Conservation (phyloP, 2,888 invertebrate species). For the Ectemnius lituratus region DNA sequence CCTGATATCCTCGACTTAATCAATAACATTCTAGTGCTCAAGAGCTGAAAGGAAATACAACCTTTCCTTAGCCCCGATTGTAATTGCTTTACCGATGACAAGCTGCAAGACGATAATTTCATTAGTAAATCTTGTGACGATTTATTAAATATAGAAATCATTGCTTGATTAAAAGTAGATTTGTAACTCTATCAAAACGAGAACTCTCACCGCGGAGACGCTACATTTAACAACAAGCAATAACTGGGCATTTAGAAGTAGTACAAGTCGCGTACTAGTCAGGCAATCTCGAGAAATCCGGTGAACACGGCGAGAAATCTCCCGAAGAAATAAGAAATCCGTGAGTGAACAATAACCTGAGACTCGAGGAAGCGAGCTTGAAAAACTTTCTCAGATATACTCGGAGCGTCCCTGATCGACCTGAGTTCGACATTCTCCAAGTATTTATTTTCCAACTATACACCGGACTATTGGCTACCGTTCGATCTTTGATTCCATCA, state of each 20-base stretch:
- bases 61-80: too few species aligned
- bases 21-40: too few species aligned
- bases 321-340: not conserved
- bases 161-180: too few species aligned
- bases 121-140: too few species aligned
- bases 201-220: too few species aligned
- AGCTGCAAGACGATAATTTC: too few species aligned
- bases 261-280: not conserved
- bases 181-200: too few species aligned
- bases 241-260: not conserved
- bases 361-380: constrained; percentile 32
- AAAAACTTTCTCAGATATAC: constrained; percentile 32
- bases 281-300: not conserved
- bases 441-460: constrained; percentile 25
- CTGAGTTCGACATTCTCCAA: constrained; percentile 26
- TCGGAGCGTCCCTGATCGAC: constrained; percentile 33
- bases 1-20: too few species aligned
- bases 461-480: too few species aligned
- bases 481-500: constrained; percentile 3
- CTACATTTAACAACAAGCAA: not conserved
- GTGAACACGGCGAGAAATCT: constrained; percentile 4
- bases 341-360: constrained; percentile 37
- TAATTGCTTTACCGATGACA: too few species aligned
- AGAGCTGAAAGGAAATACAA: too few species aligned
- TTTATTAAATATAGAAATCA: too few species aligned